Evolutionary conservation across 2,888 invertebrate species (phyloP), one percentile per base, ranked within the genome.

Genomic region (Ceramica pisi): DNA sequence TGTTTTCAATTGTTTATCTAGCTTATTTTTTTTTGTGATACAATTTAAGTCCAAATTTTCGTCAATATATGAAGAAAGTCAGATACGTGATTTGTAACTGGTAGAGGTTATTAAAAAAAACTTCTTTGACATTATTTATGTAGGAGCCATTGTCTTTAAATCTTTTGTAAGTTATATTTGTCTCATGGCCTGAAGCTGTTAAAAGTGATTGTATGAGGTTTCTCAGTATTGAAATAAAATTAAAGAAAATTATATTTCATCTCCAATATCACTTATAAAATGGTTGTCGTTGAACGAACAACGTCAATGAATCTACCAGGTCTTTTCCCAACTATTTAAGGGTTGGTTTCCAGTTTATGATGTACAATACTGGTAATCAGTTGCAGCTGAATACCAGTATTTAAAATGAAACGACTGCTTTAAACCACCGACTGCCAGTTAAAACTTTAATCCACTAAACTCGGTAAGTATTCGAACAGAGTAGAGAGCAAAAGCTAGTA

Each of bases 81-180:
- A 19, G 16, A 9, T 31, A 16, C 38, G 46, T 38, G 26, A 63
- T 74, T 63, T 4, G 8, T 31, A 55, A 55, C 64, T 26, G 26
- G 21, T 21, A n/a, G 48, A 55, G 53, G n/a, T 21, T 9, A 48
- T 55, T 55, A 23, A 64, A 48, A 41, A 5, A 71, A 65, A 55
- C 55, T 38, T 41, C 16, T 55, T 56, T n/a, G 8, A 41, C 9
- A 35, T 72, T 55, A 48, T 56, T 55, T 64, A 65, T 71, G 16
- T 55, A 55, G 16, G n/a, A 55, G 55, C 44, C 48, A 67, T 76
- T 75, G 21, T 59, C 31, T 21, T 41, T 51, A 53, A 75, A 67
- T 75, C 46, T 48, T 67, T 41, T 55, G 5, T 23, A 19, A 75
- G 12, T n/a, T 51, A 19, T 46, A 21, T 74, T 44, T 38, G 2